Base-by-base conservation (phyloP, 1,140 invertebrate genomes). In the Papilio polyxenes region DNA sequence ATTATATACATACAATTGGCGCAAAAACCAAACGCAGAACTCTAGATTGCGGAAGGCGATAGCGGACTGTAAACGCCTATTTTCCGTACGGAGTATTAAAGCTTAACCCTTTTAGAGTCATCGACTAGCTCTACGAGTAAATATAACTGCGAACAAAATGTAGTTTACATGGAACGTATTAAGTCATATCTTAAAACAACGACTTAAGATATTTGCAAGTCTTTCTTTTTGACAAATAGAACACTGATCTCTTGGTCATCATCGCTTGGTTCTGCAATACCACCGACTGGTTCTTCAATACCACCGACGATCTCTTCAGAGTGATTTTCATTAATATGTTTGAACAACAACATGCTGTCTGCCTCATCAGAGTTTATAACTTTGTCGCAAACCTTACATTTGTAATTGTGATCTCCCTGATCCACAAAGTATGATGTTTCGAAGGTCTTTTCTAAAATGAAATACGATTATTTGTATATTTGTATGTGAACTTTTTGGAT, bases 161-260 rank as follows among this genome's bases (percentile, higher is more conserved):
- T 11, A 51, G 10, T 51, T 31, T 11, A 9, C 13, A 11, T 51
- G 9, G 9, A 3, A 11, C 13, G 6, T 51, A 51, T 51, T 59
- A 59, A 59, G 56, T n/a, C n/a, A n/a, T 59, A 59, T 59, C n/a
- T 59, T 20, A 8, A 59, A 20, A 59, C n/a, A 20, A 20, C 7
- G 48, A 8, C 56, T 80, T 75, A 80, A 15, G 62, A 20, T 69
- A 69, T 10, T 69, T 31, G 9, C 11, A 80, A 69, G 44, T 80
- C 78, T 49, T 69, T 80, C 62, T 80, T 80, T 76, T 77, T 69
- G 13, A 82, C 53, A n/a, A 75, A 82, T 9, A 82, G 1, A 75
- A 80, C 48, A 65, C 81, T 82, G 23, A 53, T 37, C 65, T 82
- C 78, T 49, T 69, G 40, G 31, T 80, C 62, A 13, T 69, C 78